Percentiles rank a stretch among this genome's conserved stretches.
phyloP scores from a whole-genome alignment of 2,797 vertebrate genomes.

The Anguilla pacifica region DNA sequence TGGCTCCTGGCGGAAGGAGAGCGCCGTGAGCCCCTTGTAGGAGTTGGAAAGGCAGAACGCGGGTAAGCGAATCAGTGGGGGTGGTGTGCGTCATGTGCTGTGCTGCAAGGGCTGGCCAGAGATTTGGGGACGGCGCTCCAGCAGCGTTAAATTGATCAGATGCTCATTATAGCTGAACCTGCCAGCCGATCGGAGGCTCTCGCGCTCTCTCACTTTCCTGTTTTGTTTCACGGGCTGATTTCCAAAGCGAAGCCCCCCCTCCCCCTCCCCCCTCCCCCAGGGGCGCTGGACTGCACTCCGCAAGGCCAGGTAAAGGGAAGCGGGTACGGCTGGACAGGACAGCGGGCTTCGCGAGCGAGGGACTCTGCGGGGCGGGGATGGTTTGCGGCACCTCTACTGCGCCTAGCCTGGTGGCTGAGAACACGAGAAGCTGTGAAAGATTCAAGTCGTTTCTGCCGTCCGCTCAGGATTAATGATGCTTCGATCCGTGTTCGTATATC shows the following conservation, averaged over 20 bases:
- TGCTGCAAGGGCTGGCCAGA: conserved; percentile 56
- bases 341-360: conserved; percentile 55
- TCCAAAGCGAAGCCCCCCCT: conserved; percentile 43
- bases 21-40: conserved; percentile 28
- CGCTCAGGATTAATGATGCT: conserved; percentile 67
- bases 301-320: conserved; percentile 57
- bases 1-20: conserved; percentile 27
- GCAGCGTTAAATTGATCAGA: conserved; percentile 52
- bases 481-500: conserved; percentile 48
- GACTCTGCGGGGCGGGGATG: conserved; percentile 66
- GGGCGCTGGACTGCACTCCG: conserved; percentile 61
- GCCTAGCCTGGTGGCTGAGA: conserved; percentile 51
- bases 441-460: conserved; percentile 60
- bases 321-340: conserved; percentile 67
- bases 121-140: conserved; percentile 40
- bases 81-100: conserved; percentile 70
- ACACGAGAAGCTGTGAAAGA: conserved; percentile 60
- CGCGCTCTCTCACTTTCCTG: conserved; percentile 36
- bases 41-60: conserved; percentile 30
- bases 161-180: conserved; percentile 63
- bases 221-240: conserved; percentile 48
- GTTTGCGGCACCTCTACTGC: conserved; percentile 61
- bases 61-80: conserved; percentile 43
- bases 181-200: conserved; percentile 54
- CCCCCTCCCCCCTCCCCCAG: conserved; percentile 50